Conservation (phyloP, 2,888 invertebrate species). For the Spodoptera exigua region DNA sequence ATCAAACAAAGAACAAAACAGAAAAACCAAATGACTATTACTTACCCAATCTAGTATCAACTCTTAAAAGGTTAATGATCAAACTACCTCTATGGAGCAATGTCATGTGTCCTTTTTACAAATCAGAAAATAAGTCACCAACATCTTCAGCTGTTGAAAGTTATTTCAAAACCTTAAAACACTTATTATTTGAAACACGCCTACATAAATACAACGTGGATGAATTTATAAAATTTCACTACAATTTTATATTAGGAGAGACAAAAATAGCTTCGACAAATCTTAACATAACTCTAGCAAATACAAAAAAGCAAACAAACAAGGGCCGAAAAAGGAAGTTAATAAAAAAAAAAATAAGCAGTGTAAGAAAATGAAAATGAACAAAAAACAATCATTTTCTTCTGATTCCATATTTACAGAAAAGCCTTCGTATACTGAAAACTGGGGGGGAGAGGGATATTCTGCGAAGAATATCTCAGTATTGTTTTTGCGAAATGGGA, state of each 20-base stretch:
- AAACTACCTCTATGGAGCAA: slow-evolving; percentile 22
- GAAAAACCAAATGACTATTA: slow-evolving; percentile 29
- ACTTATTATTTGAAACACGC: slow-evolving; percentile 18
- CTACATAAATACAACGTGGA: slow-evolving; percentile 24
- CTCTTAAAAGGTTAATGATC: slow-evolving; percentile 21
- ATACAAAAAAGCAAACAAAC: too few species aligned
- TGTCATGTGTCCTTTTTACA: slow-evolving; percentile 24
- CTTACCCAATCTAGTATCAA: slow-evolving; percentile 29
- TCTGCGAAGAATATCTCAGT: slow-evolving; percentile 12
- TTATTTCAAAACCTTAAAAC: slow-evolving; percentile 23
- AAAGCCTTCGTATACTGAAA: slow-evolving; percentile 13
- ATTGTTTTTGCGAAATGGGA: slow-evolving; percentile 22
- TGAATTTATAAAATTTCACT: too few species aligned
- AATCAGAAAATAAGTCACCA: slow-evolving; percentile 21
- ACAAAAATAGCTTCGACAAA: too few species aligned
- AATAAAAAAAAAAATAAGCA: too few species aligned
- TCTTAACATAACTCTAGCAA: too few species aligned
- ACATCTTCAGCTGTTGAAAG: too few species aligned
- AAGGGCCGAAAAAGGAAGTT: too few species aligned
- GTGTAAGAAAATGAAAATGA: too few species aligned
- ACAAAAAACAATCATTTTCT: too few species aligned
- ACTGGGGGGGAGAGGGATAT: slow-evolving; percentile 18
- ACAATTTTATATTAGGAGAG: too few species aligned
- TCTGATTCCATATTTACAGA: slow-evolving; percentile 15
- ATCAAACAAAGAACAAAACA: slow-evolving; percentile 19